Conservation (phyloP, 2,888 invertebrate species). For the Cheilosia vulpina region DNA sequence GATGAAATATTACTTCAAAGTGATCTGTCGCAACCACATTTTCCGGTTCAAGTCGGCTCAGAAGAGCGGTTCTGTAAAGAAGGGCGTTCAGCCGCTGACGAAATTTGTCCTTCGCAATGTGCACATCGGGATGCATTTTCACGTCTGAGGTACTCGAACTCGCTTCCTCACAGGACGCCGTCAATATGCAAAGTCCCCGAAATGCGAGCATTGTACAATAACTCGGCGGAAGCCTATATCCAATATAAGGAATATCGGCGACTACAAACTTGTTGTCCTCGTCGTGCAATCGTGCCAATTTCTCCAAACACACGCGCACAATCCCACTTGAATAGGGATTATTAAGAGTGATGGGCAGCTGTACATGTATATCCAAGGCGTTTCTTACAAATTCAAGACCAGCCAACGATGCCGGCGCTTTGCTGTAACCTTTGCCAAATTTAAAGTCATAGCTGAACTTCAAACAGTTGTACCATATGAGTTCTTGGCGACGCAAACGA, state of each 20-base stretch:
- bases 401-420: constrained; percentile 7
- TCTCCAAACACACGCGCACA: constrained; percentile 29
- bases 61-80: constrained; percentile 79
- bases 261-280: constrained; percentile 15
- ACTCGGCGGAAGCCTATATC: constrained; percentile 78
- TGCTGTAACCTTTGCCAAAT: constrained; percentile 67
- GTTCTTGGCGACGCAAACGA: constrained; percentile 72
- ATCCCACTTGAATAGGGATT: constrained; percentile 28
- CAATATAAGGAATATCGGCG: constrained; percentile 9
- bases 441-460: constrained; percentile 80
- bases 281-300: constrained; percentile 29
- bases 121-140: background rate
- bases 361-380: constrained; percentile 70
- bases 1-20: constrained; percentile 42
- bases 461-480: constrained; percentile 78
- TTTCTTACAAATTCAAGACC: constrained; percentile 51
- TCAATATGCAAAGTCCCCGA: constrained; percentile 80
- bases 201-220: constrained; percentile 81
- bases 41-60: constrained; percentile 79
- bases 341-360: constrained; percentile 3
- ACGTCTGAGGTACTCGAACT: background rate
- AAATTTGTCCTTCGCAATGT: constrained; percentile 77
- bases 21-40: constrained; percentile 11
- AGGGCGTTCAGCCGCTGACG: constrained; percentile 78
- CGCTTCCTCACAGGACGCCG: constrained; percentile 27